Percentiles rank a stretch among this genome's conserved stretches.
These are phyloP conservation scores for Amphimedon queenslandica DNA, from an alignment of 37 sponge, comb jelly and placozoan genomes.

Conservation along the genomic window DNA sequence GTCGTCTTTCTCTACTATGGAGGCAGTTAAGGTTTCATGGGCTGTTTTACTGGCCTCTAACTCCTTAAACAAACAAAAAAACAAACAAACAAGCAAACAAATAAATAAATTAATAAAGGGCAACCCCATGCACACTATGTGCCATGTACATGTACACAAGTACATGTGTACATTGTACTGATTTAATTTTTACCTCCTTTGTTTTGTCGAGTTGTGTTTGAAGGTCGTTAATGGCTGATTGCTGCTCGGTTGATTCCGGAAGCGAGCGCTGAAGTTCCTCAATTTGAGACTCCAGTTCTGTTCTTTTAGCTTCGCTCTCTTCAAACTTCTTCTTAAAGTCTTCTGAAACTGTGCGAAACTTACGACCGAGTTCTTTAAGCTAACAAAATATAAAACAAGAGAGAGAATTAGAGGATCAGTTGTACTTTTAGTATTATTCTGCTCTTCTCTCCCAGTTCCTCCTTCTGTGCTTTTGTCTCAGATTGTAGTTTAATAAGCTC, in stretches of 20 bases:
- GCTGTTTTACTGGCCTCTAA: background rate
- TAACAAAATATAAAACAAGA: background rate
- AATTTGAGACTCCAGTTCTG: conserved; percentile 16
- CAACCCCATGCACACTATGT: too few species aligned
- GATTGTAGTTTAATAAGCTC: background rate
- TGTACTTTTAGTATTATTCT: conserved; percentile 36
- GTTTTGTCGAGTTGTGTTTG: background rate
- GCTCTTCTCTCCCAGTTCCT: conserved; percentile 1
- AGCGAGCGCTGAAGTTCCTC: conserved; percentile 23
- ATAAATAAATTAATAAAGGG: background rate
- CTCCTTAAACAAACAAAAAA: background rate
- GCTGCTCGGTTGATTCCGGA: background rate
- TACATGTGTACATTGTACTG: background rate
- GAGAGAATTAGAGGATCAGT: background rate
- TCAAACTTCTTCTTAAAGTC: conserved; percentile 38
- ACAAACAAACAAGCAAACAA: background rate
- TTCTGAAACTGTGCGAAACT: conserved; percentile 29
- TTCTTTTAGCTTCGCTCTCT: conserved; percentile 18
- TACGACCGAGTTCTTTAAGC: conserved; percentile 56
- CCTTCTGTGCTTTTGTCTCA: conserved; percentile 5
- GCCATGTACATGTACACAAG: too few species aligned
- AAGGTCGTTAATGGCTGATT: background rate
- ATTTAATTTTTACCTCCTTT: too few species aligned
- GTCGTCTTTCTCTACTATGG: conserved; percentile 11
- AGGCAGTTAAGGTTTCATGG: too few species aligned